A percentile compares a stretch with the other conserved stretches of the same genome.
phyloP scores from a whole-genome alignment of 2,888 invertebrate genomes.

The Heliconius erato region DNA sequence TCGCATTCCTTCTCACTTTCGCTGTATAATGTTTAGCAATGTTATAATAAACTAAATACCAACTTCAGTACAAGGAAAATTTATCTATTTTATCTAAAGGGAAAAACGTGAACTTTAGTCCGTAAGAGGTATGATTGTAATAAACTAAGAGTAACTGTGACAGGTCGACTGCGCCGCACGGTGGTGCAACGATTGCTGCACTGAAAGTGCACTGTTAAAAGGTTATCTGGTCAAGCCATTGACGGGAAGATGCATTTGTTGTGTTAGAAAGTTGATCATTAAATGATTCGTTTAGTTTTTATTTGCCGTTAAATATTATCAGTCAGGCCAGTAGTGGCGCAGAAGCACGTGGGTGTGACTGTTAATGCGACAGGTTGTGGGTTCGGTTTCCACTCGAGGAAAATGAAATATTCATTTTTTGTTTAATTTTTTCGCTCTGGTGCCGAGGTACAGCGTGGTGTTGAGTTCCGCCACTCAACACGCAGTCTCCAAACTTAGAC shows the following conservation, averaged over 20 bases:
- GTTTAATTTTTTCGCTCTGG: too few relatives aligned
- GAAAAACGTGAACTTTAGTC: slow-evolving; percentile 69
- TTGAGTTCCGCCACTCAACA: too few relatives aligned
- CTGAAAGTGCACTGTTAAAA: slow-evolving; percentile 50
- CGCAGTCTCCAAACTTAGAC: too few relatives aligned
- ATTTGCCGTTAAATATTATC: neutral
- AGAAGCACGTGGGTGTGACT: too few relatives aligned
- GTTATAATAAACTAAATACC: slow-evolving; percentile 16
- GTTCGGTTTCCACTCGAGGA: too few relatives aligned
- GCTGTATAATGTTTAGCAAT: neutral
- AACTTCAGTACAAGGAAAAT: slow-evolving; percentile 7
- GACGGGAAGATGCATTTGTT: slow-evolving; percentile 36
- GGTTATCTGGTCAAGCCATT: slow-evolving; percentile 50
- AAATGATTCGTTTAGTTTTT: neutral
- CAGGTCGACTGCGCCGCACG: slow-evolving; percentile 55
- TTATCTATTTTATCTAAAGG: slow-evolving; percentile 49
- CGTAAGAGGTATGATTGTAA: slow-evolving; percentile 52
- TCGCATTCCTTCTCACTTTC: neutral
- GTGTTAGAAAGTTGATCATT: neutral
- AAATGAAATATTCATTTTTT: too few relatives aligned
- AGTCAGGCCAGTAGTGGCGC: too few relatives aligned
- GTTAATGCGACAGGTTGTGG: too few relatives aligned
- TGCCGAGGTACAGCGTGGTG: too few relatives aligned
- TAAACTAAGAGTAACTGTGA: slow-evolving; percentile 52
- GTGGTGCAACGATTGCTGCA: slow-evolving; percentile 44